phyloP scores from a whole-genome alignment of 2,113 vertebrate species.

The Aptenodytes patagonicus region DNA sequence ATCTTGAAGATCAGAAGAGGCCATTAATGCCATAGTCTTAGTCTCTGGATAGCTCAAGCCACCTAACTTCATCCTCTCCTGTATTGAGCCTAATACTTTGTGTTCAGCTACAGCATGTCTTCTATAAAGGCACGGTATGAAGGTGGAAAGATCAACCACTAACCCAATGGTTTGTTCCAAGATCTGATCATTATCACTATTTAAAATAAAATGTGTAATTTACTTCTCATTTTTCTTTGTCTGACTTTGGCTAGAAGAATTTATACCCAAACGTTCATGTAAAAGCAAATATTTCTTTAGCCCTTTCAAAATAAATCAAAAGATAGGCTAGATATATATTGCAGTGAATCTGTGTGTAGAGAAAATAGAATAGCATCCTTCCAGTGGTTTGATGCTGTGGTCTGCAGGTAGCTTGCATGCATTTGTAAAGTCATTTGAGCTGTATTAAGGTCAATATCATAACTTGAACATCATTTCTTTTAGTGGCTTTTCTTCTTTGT shows the following conservation, averaged over 20 bases:
- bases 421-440: not conserved
- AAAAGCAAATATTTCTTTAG: not conserved
- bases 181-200: not conserved
- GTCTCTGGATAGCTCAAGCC: not conserved
- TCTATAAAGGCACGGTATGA: not conserved
- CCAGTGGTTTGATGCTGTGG: not conserved
- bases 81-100: not conserved
- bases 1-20: constrained; percentile 1
- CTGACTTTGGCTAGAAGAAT: not conserved
- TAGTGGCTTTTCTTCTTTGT: not conserved
- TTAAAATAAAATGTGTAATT: not conserved
- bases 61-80: not conserved
- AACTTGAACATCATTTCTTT: not conserved
- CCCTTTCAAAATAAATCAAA: not conserved
- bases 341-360: not conserved
- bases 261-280: not conserved
- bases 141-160: not conserved
- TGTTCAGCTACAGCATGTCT: not conserved
- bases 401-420: not conserved
- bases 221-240: not conserved
- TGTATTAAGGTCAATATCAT: not conserved
- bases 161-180: not conserved
- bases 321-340: not conserved
- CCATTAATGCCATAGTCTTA: not conserved
- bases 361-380: not conserved